Evolutionary conservation across 2,113 vertebrate genomes (phyloP), one percentile per base, ranked within the genome.

Genomic region (Nothobranchius furzeri): DNA sequence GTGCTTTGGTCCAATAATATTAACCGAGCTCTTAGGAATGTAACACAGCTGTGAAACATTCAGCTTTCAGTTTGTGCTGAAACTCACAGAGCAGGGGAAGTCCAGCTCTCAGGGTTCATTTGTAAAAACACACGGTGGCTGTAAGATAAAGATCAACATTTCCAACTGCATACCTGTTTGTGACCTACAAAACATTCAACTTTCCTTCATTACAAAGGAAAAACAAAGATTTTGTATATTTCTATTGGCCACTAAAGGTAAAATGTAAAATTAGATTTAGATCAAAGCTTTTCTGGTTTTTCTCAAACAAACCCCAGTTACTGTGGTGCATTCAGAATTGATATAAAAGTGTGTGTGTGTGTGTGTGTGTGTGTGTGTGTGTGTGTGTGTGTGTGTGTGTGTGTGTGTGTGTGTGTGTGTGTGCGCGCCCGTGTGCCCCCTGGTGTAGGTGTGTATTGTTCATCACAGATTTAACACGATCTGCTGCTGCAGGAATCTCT

Each of bases 11-110:
- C 14, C 24, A 1, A 51, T 50, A 36, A 55, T 20, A 61, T 15
- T 47, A 47, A 50, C 66, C 24, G 82, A 57, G 42, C 64, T 54
- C 47, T 76, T 42, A 73, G 81, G 83, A 87, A 86, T 71, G 70
- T 52, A 37, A 30, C 73, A 42, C 75, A 42, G 60, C 72, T 73
- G 61, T 59, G 43, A 45, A 45, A 45, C 12, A 2, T 12, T 45
- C 43, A 45, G 43, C 20, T 20, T 20, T 20, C 20, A 20, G 9
- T 45, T 12, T 12, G 9, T 47, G n/a, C 25, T 13, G 7, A 54
- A 36, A 12, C 68, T 54, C 48, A 50, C 14, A 50, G 58, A 50
- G 58, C 25, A 42, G 66, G 68, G 42, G 12, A 12, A 37, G 35
- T 58, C 47, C 36, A 25, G 8, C 9, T 45, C 53, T 61, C 20